Conservation (phyloP, 2,797 vertebrate genomes). For the Lutjanus campechanus region DNA sequence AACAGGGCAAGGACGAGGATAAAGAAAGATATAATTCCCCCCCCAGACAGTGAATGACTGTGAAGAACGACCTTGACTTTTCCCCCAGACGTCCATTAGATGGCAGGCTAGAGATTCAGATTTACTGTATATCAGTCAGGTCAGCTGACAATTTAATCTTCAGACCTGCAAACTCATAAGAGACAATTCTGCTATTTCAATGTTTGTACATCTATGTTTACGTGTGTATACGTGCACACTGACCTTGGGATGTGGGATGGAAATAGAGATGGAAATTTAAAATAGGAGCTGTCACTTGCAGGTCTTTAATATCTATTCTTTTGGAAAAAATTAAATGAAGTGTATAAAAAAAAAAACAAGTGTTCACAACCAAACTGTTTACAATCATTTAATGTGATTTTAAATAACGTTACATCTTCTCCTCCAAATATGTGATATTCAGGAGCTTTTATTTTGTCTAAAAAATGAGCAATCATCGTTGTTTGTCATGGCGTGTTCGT, state of each 20-base stretch:
- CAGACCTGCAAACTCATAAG: no score
- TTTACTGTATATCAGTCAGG: background rate
- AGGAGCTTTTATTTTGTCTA: background rate
- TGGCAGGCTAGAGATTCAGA: constrained; percentile 2
- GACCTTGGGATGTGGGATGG: no score
- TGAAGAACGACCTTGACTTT: background rate
- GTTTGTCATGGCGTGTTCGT: background rate
- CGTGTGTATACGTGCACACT: no score
- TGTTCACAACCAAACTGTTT: background rate
- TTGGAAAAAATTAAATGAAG: no score
- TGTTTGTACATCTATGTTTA: no score
- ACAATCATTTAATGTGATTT: no score
- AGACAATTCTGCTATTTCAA: no score
- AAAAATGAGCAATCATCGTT: background rate
- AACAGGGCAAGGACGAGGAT: background rate
- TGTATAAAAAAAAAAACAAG: background rate
- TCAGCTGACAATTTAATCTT: no score
- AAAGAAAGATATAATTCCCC: background rate
- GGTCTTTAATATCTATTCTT: no score
- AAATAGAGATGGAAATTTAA: no score
- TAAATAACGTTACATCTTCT: background rate
- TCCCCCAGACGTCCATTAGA: constrained; percentile 8
- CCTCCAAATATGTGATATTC: background rate
- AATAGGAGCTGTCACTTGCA: no score
- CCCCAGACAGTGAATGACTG: background rate